Conservation (phyloP, 2,113 vertebrate genomes). For the Promerops cafer region DNA sequence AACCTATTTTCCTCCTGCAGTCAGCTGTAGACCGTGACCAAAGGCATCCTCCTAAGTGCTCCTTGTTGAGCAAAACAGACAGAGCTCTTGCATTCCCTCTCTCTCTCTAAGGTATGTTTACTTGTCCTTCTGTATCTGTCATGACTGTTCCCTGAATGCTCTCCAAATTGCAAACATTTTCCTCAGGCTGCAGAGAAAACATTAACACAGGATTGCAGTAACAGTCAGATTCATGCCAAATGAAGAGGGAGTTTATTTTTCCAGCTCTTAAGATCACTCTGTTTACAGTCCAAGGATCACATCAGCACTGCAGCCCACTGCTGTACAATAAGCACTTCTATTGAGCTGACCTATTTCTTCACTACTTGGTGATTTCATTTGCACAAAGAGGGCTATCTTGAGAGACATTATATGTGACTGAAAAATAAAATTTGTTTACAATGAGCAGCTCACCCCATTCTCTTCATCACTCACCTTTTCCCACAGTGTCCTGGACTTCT, state of each 20-base stretch:
- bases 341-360: not conserved
- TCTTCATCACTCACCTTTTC: not conserved
- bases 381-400: not conserved
- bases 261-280: not conserved
- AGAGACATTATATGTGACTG: not conserved
- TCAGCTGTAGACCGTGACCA: not conserved
- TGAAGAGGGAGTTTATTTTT: constrained; percentile 10
- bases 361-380: not conserved
- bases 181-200: not conserved
- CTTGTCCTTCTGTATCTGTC: constrained; percentile 11
- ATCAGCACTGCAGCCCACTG: not conserved
- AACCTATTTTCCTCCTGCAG: not conserved
- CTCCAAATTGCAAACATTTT: constrained; percentile 35
- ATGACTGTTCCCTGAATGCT: constrained; percentile 1
- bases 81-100: not conserved
- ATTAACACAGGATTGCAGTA: not conserved
- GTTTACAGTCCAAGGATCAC: not conserved
- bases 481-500: not conserved
- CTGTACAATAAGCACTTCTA: not conserved
- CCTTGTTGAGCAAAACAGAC: not conserved
- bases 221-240: not conserved
- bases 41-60: not conserved
- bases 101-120: constrained; percentile 37
- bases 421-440: not conserved
- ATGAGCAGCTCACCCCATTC: not conserved